A percentile compares a stretch with the other conserved stretches of the same genome.
These are phyloP conservation scores for Nephila pilipes DNA, from an alignment of 1,140 invertebrate genomes.

Conservation along the genomic window DNA sequence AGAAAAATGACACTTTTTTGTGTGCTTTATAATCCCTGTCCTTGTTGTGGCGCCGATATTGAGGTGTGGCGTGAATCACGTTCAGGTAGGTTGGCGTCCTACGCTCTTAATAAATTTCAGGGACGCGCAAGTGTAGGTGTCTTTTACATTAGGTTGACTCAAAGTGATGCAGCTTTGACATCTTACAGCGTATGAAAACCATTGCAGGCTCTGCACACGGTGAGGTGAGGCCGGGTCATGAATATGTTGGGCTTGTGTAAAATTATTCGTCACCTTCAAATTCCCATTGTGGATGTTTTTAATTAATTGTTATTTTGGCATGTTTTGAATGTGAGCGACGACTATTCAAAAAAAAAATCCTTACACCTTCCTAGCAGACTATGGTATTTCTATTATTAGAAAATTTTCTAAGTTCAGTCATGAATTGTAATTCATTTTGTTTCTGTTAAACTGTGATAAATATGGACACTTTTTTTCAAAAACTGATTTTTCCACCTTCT, in stretches of 20 bases:
- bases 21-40: slow-evolving; percentile 13
- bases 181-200: slow-evolving; percentile 26
- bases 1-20: neutral
- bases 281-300: no score
- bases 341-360: no score
- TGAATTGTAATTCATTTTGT: no score
- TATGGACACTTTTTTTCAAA: no score
- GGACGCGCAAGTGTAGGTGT: slow-evolving; percentile 59
- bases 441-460: no score
- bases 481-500: no score
- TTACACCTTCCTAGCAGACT: no score
- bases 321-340: no score
- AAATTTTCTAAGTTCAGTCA: no score
- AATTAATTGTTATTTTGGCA: no score
- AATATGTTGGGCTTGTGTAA: neutral
- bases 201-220: neutral
- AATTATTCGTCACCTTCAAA: no score
- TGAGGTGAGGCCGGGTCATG: slow-evolving; percentile 2
- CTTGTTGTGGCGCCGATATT: slow-evolving; percentile 67
- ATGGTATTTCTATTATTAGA: no score
- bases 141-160: slow-evolving; percentile 29
- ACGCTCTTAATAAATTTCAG: slow-evolving; percentile 70
- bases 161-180: slow-evolving; percentile 25
- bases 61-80: slow-evolving; percentile 66
- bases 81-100: slow-evolving; percentile 47